Evolutionary conservation across 2,113 vertebrate genomes (phyloP).

Genomic region (Tyto alba): DNA sequence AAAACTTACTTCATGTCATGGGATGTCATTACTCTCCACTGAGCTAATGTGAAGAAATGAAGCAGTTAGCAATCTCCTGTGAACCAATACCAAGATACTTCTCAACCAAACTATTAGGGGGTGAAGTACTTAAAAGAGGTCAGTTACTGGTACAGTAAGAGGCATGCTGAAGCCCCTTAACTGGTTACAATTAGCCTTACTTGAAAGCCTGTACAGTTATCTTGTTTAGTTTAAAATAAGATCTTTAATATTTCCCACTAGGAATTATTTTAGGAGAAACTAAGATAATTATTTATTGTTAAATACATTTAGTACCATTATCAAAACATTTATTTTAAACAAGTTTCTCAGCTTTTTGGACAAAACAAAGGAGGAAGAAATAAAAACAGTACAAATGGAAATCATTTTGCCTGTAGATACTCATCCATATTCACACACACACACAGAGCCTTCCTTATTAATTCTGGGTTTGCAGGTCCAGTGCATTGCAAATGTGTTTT

Average conservation of each 20-base stretch:
- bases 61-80: slow-evolving; percentile 12
- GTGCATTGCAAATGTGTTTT: slow-evolving; percentile 14
- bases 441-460: not conserved
- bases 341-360: not conserved
- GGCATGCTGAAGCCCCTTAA: slow-evolving; percentile 30
- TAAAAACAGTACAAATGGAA: slow-evolving; percentile 16
- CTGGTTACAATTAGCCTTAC: slow-evolving; percentile 45
- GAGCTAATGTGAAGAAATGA: slow-evolving; percentile 65
- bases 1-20: slow-evolving; percentile 13
- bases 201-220: slow-evolving; percentile 73
- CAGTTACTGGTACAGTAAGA: slow-evolving; percentile 60
- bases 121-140: slow-evolving; percentile 61
- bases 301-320: not conserved
- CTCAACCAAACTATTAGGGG: slow-evolving; percentile 47
- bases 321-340: not conserved
- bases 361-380: not conserved
- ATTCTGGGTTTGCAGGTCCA: not conserved
- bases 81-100: slow-evolving; percentile 33
- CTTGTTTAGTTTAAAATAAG: slow-evolving; percentile 80
- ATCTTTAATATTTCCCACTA: slow-evolving; percentile 73
- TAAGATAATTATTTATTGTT: not conserved
- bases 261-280: slow-evolving; percentile 25
- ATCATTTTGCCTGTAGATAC: not conserved
- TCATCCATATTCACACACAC: not conserved
- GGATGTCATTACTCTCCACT: slow-evolving; percentile 50